Evolutionary conservation across 1,140 invertebrate species (phyloP).

Genomic region (Trachymyrmex cornetzi): DNA sequence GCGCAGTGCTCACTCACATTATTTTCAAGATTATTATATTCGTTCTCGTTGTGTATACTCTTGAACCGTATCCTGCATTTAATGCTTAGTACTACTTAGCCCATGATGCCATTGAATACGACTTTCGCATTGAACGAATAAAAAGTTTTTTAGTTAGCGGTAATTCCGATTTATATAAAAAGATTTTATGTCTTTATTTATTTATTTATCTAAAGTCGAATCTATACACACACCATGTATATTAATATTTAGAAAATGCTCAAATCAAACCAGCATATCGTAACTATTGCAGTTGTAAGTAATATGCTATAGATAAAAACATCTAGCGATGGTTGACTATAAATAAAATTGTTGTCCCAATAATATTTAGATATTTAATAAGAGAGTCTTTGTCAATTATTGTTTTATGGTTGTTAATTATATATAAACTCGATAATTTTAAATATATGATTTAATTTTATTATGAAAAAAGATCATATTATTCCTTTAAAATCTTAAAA

Average conservation of each 20-base stretch:
- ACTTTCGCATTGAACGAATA: neutral
- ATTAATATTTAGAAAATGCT: neutral
- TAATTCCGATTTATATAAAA: neutral
- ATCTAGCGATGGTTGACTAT: neutral
- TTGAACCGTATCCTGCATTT: neutral
- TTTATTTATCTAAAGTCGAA: neutral
- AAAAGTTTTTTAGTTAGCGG: neutral
- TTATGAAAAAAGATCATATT: neutral
- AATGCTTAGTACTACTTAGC: slow-evolving; percentile 1
- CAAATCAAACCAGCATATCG: neutral
- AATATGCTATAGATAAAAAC: neutral
- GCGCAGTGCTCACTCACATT: neutral
- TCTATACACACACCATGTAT: neutral
- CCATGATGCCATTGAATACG: neutral
- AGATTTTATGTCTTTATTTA: slow-evolving; percentile 1
- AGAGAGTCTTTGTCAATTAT: neutral
- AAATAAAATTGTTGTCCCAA: neutral
- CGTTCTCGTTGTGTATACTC: neutral
- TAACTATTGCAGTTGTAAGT: neutral
- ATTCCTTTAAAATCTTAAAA: neutral
- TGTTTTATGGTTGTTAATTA: no score
- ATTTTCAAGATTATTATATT: slow-evolving; percentile 34
- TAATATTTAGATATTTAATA: slow-evolving; percentile 2
- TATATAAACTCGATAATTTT: neutral
- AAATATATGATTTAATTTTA: neutral